Base-by-base conservation (phyloP, 2,113 vertebrate species). In the Ceyx melanurus region DNA sequence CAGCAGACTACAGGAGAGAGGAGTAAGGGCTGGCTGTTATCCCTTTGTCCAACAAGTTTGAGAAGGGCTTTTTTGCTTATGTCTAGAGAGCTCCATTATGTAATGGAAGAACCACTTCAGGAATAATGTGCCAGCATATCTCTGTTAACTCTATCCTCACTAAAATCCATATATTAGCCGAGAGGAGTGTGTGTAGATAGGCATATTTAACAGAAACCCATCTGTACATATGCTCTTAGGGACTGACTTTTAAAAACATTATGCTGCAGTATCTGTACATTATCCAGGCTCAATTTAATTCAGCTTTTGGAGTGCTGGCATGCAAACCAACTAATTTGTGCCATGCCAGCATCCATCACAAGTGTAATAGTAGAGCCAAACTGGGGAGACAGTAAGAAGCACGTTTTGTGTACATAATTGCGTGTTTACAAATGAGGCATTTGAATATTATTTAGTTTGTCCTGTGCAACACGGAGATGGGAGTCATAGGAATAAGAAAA, bases 361-460 rank as follows among this genome's bases (percentile, higher is more conserved):
- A 82, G 87, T 17, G 37, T 37, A 92, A 80, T 67, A 88, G 89
- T 72, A 72, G 51, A 94, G 89, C 85, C 89, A 94, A 94, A 91
- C 33, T 74, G 82, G 65, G 75, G 35, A 86, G 92, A 83, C 79
- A 91, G 86, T 92, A 87, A 91, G 91, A 88, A 94, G 61, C 72
- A 88, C 28, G 9, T 82, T 91, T 93, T 94, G 75, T 70, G 76
- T 77, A 80, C 72, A 86, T 90, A 92, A 94, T 67, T 93, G 92
- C 93, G 82, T 94, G 95, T 96, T 95, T 94, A 91, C 92, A 95
- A 95, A 96, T 88, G 87, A 95, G 79, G 72, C 87, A 92, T 89
- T 88, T 92, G 91, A 92, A 94, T 95, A 93, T 94, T 83, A 91
- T 77, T 88, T 18, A 91, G 91, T 58, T 80, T 92, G 89, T 45